Evolutionary conservation across 2,888 invertebrate species (phyloP), one percentile per base, ranked within the genome.

Genomic region (Agrochola litura): DNA sequence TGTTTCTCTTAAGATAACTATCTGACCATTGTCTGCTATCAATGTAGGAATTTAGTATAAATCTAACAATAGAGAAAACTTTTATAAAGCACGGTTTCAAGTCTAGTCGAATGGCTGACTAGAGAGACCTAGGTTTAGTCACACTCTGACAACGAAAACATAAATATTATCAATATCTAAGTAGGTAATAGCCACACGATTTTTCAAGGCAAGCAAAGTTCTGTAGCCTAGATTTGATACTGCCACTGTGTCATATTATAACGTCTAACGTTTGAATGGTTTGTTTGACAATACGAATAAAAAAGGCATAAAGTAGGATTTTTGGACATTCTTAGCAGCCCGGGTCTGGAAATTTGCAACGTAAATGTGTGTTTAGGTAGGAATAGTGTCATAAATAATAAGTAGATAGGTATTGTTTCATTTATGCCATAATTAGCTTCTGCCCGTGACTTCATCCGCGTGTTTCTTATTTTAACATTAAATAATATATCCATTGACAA

Each of bases 181-280:
- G 49, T 52, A 9, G 8, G 22, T 67, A 54, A 68, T 14, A 25
- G 37, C 49, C 52, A 61, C 60, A 56, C 46, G 49, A 60, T 65
- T 72, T 60, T 72, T 77, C 68, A 82, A 82, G 72, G 82, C 46
- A 68, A 64, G 30, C 58, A 67, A 58, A 22, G 64, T 22, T 69
- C 22, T n/a, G 2, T 54, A 58, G 6, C 12, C 73, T 60, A 73
- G 64, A 52, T 79, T 71, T 78, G 12, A 49, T 19, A 72, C 12
- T 22, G n/a, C 1, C 14, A 61, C 46, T 49, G 41, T 46, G 14
- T 68, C 8, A 56, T 65, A n/a, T 0, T 12, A 14, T 10, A 37
- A 70, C 12, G 43, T 46, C 2, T 19, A 49, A 22, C 8, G 25
- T 56, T 19, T 52, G 60, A 14, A 5, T 41, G 3, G 30, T 6